Evolutionary conservation across 2,113 vertebrate species (phyloP), one percentile per base, ranked within the genome.

Genomic region (Gopherus flavomarginatus): DNA sequence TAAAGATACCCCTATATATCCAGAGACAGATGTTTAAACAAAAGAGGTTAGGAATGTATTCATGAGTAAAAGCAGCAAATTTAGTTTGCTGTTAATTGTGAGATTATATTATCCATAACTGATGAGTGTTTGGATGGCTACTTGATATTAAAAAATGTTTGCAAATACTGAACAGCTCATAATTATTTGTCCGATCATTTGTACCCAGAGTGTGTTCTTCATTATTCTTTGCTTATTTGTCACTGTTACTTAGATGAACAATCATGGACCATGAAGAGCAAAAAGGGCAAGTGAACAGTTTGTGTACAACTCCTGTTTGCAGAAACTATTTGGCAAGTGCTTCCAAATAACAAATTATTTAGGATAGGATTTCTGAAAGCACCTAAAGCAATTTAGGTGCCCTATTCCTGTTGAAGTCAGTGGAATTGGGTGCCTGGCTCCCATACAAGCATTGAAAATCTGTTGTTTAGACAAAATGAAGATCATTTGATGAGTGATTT

Each of bases 261-360:
- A 14, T 90, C 42, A 44, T 59, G 84, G 54, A 56, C 21, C 81
- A 8, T 54, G 44, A 88, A 44, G 57, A 96, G 49, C 35, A 92
- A 94, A 94, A 87, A 56, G 42, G n/a, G 54, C 52, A 19, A 89
- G 17, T 52, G 85, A 91, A 89, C 77, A 56, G 80, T 53, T 17
- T 89, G 87, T 93, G 72, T 95, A 92, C 9, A 95, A 49, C 53
- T 88, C 85, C 49, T 80, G 16, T 88, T 85, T 93, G 62, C 78
- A 96, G 80, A 77, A 95, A 93, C 31, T 87, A 49, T 77, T 93
- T 59, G 52, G 85, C 72, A 93, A 89, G 49, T 77, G 93, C 89
- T 96, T 93, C 87, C 87, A 91, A 47, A 78, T 47, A 47, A 77
- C 19, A 69, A n/a, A 38, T 38, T 38, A 72, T 72, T 72, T 72